Evolutionary conservation across 37 sponge, comb jelly and placozoan species (phyloP).

Genomic region (Hexactinellida sp.): DNA sequence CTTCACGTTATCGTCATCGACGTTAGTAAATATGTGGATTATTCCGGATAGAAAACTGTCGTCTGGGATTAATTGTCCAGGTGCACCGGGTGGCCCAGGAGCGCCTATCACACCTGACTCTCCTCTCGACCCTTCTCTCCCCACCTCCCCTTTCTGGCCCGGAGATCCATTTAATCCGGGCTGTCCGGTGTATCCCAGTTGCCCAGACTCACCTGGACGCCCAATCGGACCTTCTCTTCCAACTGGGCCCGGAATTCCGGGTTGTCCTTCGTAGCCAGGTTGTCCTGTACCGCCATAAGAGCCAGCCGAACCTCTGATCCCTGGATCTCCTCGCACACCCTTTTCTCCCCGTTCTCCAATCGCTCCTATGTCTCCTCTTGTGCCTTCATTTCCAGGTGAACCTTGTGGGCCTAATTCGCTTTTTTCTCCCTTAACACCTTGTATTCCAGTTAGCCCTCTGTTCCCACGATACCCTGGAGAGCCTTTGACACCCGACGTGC

Average conservation of each 20-base stretch:
- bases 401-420: not conserved
- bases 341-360: not conserved
- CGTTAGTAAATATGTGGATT: not conserved
- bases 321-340: not conserved
- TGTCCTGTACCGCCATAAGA: not conserved
- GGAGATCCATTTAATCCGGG: not conserved
- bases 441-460: not conserved
- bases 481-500: not conserved
- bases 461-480: not conserved
- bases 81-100: not conserved
- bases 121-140: not conserved
- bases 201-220: not conserved
- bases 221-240: not conserved
- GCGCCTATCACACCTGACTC: not conserved
- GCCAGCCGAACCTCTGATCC: not conserved
- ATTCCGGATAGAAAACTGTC: not conserved
- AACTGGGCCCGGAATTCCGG: not conserved
- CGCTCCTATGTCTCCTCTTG: not conserved
- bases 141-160: not conserved
- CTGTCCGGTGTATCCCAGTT: not conserved
- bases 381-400: not conserved
- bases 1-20: not conserved
- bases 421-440: not conserved
- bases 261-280: not conserved
- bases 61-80: not conserved